Evolutionary conservation across 2,888 invertebrate species (phyloP), one percentile per base, ranked within the genome.

Genomic region (Trichopria drosophilae): DNA sequence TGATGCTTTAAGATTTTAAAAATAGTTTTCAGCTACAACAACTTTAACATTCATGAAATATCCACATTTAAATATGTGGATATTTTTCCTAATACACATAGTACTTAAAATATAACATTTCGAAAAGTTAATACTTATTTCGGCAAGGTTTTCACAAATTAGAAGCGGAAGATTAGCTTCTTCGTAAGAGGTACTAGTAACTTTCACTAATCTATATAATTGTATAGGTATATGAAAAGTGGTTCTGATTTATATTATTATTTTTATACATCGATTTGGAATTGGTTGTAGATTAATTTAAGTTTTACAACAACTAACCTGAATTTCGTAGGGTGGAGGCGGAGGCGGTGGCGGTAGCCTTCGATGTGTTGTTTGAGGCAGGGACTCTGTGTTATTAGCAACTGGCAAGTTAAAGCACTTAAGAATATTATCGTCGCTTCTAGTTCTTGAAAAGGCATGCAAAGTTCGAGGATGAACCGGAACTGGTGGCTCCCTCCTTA

Each of bases 341-440:
- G 82, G 82, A 29, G 84, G 82, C 3, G 79, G 81, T 3, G 82
- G 82, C 20, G 81, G 81, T 51, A 80, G 61, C 51, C 81, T 75
- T 49, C 80, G 78, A 41, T 78, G 76, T 61, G 79, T 79, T 19
- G 79, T 76, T 16, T 73, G 77, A 4, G 80, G 68, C 36, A 71
- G 48, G 4, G 68, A 69, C 19, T 72, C 70, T 42, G 71, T 57
- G 12, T 67, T 69, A 32, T 13, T 32, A 1, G 29, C 31, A 6
- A 47, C 24, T 2, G 62, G 59, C 32, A 67, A 75, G 55, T 85
- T 84, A 61, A 84, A 78, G 46, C 83, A 83, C 64, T 85, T 88
- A 57, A 90, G 77, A 65, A 91, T 86, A 69, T 90, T 90, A 68
- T 90, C 90, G 69, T 90, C 88, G 43, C 90, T 90, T 68, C 86